phyloP scores from a whole-genome alignment of 1,140 invertebrate species.

The Heterodera schachtii region DNA sequence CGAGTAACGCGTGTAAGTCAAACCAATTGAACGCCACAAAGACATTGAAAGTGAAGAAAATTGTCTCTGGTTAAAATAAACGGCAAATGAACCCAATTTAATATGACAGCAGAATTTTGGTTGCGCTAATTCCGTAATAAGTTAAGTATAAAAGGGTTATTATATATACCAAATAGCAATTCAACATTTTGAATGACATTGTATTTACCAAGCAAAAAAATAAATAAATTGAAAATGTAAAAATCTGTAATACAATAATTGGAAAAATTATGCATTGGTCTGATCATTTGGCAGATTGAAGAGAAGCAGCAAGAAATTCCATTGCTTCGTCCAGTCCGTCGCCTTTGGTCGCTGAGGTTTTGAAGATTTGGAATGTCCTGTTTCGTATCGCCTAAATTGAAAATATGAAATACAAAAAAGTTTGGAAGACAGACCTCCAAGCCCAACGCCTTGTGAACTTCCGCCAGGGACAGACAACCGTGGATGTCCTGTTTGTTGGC shows the following conservation, averaged over 20 bases:
- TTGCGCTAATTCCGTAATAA: too few species aligned
- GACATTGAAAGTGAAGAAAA: not conserved
- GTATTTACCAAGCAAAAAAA: too few species aligned
- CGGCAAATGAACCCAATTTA: too few species aligned
- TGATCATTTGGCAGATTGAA: slow-evolving; percentile 44
- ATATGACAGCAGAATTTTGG: too few species aligned
- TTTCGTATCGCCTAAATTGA: slow-evolving; percentile 77
- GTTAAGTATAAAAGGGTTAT: too few species aligned
- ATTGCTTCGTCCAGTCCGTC: slow-evolving; percentile 97
- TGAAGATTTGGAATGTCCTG: slow-evolving; percentile 98
- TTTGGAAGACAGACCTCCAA: slow-evolving; percentile 71
- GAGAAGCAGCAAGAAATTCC: slow-evolving; percentile 76
- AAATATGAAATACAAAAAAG: not conserved
- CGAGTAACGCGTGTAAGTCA: not conserved
- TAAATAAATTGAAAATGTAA: too few species aligned
- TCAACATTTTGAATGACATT: too few species aligned
- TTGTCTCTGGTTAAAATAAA: too few species aligned
- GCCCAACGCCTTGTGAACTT: slow-evolving; percentile 93
- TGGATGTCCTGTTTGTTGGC: slow-evolving; percentile 99
- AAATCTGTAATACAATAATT: too few species aligned
- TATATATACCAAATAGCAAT: too few species aligned
- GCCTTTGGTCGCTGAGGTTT: slow-evolving; percentile 97
- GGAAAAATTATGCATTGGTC: not conserved
- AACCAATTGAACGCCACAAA: not conserved
- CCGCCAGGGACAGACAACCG: slow-evolving; percentile 89